Percentiles rank a stretch among this genome's conserved stretches.
phyloP scores from a whole-genome alignment of 2,113 vertebrate genomes.

The Sylvia atricapilla region DNA sequence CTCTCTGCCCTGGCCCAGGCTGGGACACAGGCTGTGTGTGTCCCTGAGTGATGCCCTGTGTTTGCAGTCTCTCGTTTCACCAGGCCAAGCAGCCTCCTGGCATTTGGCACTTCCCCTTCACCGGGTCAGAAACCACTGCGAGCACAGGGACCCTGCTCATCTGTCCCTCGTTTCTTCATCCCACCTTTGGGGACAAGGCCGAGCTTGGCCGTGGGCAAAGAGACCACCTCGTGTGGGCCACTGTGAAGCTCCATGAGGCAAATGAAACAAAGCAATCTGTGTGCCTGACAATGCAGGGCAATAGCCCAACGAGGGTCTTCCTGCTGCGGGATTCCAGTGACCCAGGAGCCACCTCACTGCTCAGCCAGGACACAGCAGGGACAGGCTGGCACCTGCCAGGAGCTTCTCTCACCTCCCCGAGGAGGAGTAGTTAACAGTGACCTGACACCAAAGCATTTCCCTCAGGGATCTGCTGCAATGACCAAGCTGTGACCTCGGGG shows the following conservation, averaged over 20 bases:
- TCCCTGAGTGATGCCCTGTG: not conserved
- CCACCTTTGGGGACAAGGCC: not conserved
- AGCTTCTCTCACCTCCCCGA: not conserved
- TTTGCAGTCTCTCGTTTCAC: not conserved
- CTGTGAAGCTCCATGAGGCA: not conserved
- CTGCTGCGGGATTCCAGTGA: not conserved
- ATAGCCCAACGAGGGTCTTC: not conserved
- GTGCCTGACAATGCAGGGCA: not conserved
- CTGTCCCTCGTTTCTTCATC: not conserved
- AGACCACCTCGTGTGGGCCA: too few relatives aligned
- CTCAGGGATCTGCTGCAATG: not conserved
- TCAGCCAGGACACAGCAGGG: not conserved
- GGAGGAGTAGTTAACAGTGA: not conserved
- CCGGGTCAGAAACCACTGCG: accelerated
- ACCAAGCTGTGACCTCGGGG: not conserved
- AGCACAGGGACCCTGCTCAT: not conserved
- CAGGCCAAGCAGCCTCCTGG: not conserved
- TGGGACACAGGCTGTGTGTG: not conserved
- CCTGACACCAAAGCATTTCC: not conserved
- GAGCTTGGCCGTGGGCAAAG: not conserved
- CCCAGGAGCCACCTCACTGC: not conserved
- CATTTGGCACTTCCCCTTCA: accelerated
- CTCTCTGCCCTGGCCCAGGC: not conserved
- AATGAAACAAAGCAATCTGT: not conserved
- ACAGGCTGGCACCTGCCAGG: not conserved